Conservation (phyloP, 2,113 vertebrate genomes). For the Notarius quadriscutis region DNA sequence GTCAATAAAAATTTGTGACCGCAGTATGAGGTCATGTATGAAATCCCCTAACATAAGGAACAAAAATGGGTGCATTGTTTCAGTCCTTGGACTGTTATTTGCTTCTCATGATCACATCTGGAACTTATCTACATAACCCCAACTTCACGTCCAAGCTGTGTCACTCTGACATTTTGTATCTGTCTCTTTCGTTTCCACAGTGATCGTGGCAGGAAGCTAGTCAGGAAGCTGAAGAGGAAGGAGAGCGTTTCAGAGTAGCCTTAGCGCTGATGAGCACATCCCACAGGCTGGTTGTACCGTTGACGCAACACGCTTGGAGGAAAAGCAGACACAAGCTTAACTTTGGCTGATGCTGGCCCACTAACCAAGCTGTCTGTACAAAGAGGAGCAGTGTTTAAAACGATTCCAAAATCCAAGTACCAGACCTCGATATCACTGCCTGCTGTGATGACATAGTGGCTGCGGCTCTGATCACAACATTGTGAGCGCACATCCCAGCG, state of each 20-base stretch:
- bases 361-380: constrained; percentile 19
- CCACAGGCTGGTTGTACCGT: constrained; percentile 27
- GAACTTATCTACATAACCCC: neutral
- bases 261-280: constrained; percentile 29
- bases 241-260: neutral
- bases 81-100: neutral
- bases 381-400: neutral
- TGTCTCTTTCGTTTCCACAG: neutral
- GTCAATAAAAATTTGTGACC: constrained; percentile 7
- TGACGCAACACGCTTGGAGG: constrained; percentile 32
- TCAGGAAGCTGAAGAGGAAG: constrained; percentile 33
- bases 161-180: neutral
- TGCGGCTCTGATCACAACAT: neutral
- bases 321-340: constrained; percentile 19
- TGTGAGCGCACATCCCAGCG: neutral
- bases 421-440: neutral
- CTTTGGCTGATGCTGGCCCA: constrained; percentile 28
- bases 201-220: constrained; percentile 16
- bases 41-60: neutral
- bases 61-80: neutral
- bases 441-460: neutral
- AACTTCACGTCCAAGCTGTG: neutral
- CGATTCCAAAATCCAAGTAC: constrained; percentile 8
- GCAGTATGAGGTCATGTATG: neutral
- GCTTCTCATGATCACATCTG: neutral